A percentile compares a stretch with the other conserved stretches of the same genome.
These are phyloP conservation scores for Austrolebias charrua DNA, from an alignment of 2,797 vertebrate species.

Conservation along the genomic window DNA sequence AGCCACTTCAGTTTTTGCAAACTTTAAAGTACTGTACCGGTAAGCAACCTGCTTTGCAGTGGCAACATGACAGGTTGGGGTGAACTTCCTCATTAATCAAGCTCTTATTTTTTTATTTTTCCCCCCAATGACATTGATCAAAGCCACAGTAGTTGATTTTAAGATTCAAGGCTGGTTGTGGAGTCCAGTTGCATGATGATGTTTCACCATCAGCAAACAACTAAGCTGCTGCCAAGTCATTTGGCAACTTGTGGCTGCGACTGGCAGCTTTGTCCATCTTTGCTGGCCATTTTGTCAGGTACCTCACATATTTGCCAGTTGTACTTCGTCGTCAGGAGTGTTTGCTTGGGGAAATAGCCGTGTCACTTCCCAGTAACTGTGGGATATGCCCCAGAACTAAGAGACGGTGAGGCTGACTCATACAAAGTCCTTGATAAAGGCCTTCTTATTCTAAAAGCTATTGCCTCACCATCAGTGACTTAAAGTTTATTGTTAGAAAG, in stretches of 20 bases:
- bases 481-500: not conserved
- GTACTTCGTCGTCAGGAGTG: constrained; percentile 32
- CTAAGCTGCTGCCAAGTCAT: constrained; percentile 41
- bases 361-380: constrained; percentile 37
- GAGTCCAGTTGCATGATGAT: constrained; percentile 31
- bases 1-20: not conserved
- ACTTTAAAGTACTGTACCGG: too few species aligned
- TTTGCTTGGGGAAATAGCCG: constrained; percentile 26
- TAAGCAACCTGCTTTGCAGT: not conserved
- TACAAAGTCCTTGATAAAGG: constrained; percentile 6
- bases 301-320: constrained; percentile 39
- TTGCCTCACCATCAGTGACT: not conserved
- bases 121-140: constrained; percentile 16
- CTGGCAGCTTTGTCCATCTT: constrained; percentile 40
- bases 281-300: constrained; percentile 45
- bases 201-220: constrained; percentile 36
- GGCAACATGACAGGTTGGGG: constrained; percentile 4
- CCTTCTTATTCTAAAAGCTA: constrained; percentile 9
- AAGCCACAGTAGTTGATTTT: constrained; percentile 25
- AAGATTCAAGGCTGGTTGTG: constrained; percentile 35
- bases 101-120: not conserved
- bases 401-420: constrained; percentile 4
- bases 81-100: constrained; percentile 9
- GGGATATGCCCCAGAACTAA: constrained; percentile 5
- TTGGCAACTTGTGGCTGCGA: constrained; percentile 32